These are phyloP conservation scores for Drusus annulatus DNA, from an alignment of 1,140 invertebrate genomes.

Conservation along the genomic window DNA sequence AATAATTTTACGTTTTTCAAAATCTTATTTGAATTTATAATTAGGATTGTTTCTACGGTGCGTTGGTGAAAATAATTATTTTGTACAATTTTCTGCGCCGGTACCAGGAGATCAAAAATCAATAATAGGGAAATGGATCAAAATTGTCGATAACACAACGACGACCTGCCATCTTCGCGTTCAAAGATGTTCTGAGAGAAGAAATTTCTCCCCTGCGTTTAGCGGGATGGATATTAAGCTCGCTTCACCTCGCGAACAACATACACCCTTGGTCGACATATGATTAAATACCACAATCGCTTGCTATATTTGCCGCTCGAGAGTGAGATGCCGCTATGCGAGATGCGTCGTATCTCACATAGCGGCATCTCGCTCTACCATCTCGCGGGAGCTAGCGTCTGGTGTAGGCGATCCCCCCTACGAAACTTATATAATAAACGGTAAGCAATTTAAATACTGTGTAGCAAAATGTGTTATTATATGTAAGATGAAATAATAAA, in stretches of 20 bases:
- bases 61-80: too few relatives aligned
- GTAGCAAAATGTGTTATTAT: not conserved
- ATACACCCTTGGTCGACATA: not conserved
- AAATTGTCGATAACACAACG: constrained; percentile 33
- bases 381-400: constrained; percentile 24
- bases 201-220: constrained; percentile 41
- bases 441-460: not conserved
- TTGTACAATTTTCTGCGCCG: too few relatives aligned
- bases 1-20: too few relatives aligned
- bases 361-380: too few relatives aligned
- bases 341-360: constrained; percentile 34
- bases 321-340: constrained; percentile 46
- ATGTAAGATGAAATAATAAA: not conserved
- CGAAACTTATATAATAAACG: not conserved
- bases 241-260: not conserved
- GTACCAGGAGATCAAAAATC: constrained; percentile 26
- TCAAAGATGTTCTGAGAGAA: constrained; percentile 50
- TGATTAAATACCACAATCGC: constrained; percentile 22
- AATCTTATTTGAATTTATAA: too few relatives aligned
- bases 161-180: constrained; percentile 48
- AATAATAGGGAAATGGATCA: constrained; percentile 25
- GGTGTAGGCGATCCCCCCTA: not conserved
- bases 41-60: too few relatives aligned
- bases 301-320: constrained; percentile 10
- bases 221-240: constrained; percentile 31